Conservation (phyloP, 2,888 invertebrate species). For the Spodoptera exigua region DNA sequence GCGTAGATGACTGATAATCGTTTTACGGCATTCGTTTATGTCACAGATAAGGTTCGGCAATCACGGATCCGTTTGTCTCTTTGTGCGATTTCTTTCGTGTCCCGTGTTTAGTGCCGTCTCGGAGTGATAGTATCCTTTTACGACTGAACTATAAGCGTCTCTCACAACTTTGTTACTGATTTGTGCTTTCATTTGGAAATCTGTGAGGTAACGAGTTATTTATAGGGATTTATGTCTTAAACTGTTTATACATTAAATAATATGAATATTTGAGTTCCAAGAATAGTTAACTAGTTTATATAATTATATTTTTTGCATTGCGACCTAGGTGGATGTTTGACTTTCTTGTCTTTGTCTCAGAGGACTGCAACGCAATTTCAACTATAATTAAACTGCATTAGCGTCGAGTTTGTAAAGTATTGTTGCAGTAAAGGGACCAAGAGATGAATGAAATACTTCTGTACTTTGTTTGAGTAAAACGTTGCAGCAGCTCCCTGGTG, state of each 20-base stretch:
- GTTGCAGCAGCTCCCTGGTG: background rate
- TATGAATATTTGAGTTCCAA: conserved; percentile 4
- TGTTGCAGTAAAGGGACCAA: conserved; percentile 9
- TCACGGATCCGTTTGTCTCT: conserved; percentile 50
- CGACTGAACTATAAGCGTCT: conserved; percentile 49
- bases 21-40: conserved; percentile 60
- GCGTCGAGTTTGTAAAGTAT: conserved; percentile 29
- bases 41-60: conserved; percentile 54
- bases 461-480: conserved; percentile 1
- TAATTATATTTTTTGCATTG: conserved; percentile 36
- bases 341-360: conserved; percentile 25
- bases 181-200: conserved; percentile 29
- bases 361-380: conserved; percentile 37
- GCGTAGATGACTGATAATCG: conserved; percentile 58
- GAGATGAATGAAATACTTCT: conserved; percentile 21
- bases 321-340: conserved; percentile 34
- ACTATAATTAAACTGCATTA: conserved; percentile 43
- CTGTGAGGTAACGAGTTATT: conserved; percentile 24
- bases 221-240: conserved; percentile 22
- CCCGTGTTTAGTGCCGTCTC: conserved; percentile 53
- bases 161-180: conserved; percentile 52
- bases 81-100: conserved; percentile 50
- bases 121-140: conserved; percentile 56
- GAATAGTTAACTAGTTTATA: conserved; percentile 4
- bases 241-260: conserved; percentile 25